phyloP scores from a whole-genome alignment of 2,888 invertebrate species.

The Nephrotoma guestfalica region DNA sequence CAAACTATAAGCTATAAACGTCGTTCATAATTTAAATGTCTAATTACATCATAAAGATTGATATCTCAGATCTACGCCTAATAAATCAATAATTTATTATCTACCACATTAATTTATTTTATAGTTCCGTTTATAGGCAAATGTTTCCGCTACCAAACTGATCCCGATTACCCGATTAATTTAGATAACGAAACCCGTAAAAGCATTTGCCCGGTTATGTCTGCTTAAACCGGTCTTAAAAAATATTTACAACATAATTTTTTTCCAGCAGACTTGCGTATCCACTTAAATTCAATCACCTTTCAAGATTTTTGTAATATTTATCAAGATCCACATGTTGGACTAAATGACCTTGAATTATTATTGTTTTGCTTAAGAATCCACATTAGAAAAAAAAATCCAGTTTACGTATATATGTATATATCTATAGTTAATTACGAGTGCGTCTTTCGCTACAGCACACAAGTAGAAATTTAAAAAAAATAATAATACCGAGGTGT shows the following conservation, averaged over 20 bases:
- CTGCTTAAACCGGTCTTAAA: not conserved
- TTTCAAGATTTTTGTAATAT: not conserved
- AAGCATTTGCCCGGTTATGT: not conserved
- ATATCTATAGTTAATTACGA: not conserved
- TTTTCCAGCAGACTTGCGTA: not conserved
- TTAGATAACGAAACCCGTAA: not conserved
- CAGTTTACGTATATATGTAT: not conserved
- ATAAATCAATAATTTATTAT: too few relatives aligned
- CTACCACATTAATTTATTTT: not conserved
- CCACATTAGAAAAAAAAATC: not conserved
- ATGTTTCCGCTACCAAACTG: not conserved
- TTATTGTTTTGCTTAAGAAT: not conserved
- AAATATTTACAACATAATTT: not conserved
- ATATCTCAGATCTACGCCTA: too few relatives aligned
- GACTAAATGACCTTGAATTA: not conserved
- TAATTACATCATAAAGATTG: too few relatives aligned
- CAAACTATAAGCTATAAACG: too few relatives aligned
- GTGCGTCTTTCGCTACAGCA: not conserved
- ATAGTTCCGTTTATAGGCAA: not conserved
- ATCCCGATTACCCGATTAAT: not conserved
- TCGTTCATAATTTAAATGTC: too few relatives aligned
- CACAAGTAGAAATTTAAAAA: not conserved
- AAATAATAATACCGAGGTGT: not conserved
- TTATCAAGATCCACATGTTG: not conserved
- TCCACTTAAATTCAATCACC: not conserved